Base-by-base conservation (phyloP, 2,797 vertebrate species). In the Phoebastria nigripes region DNA sequence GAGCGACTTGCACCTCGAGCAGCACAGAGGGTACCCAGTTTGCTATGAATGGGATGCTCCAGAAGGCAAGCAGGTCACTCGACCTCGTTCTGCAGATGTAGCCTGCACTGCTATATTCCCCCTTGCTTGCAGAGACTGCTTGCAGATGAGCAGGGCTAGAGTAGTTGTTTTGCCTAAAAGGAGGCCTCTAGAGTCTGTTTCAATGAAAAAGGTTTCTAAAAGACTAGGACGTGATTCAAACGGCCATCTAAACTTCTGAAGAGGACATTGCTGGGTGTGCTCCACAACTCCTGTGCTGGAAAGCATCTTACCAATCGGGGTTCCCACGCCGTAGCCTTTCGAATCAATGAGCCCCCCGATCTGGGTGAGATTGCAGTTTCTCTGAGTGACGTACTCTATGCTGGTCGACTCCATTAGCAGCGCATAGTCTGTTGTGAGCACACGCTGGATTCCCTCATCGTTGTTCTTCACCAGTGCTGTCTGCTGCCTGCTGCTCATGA, bases 311-410 rank as follows among this genome's bases (percentile, higher is more conserved):
- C 99, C 99, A 14, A 99, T 99, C 15, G 99, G 99, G 1, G 99
- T 99, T 87, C 99, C 99, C 78, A 99, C 99, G 21, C 99, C 99
- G 8, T 99, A 99, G 93, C 99, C 99, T 98, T 99, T 99, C 2
- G 99, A 99, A 96, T 99, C 99, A 71, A 99, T 99, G 96, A 99
- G 98, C 6, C 99, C 99, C 37, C 99, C 99, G 3, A 99, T 99
- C 98, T 99, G 99, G 6, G 99, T 99, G 97, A 99, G 99, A 97
- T 99, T 99, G 97, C 99, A 99, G 98, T 99, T 99, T 82, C 99
- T 98, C 98, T 99, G 99, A 11, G 99, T 99, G 97, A 99, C 99
- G 52, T 99, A 99, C 97, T 99, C 99, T 28, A 99, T 99, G 97
- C 99, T 99, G 93, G 99, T 99, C 4, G 99, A 99, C 97, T 99